Conservation (phyloP, 2,797 vertebrate genomes). For the Philypnodon macrostomus region DNA sequence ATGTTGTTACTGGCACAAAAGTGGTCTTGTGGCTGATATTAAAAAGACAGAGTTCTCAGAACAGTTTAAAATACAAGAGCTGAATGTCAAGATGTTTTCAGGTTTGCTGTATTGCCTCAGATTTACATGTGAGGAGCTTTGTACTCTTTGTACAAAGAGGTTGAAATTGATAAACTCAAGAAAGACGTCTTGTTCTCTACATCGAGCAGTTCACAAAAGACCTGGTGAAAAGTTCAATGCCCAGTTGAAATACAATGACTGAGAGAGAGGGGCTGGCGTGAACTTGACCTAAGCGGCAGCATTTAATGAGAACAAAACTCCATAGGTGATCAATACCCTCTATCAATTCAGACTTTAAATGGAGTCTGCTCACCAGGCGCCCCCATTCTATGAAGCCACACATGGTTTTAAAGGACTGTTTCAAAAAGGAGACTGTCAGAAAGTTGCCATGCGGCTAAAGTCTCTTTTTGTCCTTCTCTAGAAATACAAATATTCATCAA, state of each 20-base stretch:
- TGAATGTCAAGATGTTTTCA: not conserved
- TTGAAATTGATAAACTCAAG: conserved; percentile 39
- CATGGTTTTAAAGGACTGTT: conserved; percentile 41
- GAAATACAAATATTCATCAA: conserved; percentile 11
- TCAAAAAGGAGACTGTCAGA: conserved; percentile 32
- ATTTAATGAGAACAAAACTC: conserved; percentile 71
- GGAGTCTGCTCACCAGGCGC: conserved; percentile 49
- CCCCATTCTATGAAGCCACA: conserved; percentile 46
- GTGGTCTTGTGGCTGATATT: no score
- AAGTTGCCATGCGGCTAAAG: conserved; percentile 25
- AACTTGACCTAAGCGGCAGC: conserved; percentile 59
- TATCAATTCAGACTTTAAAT: conserved; percentile 70
- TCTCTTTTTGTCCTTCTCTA: conserved; percentile 10
- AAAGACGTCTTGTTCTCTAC: conserved; percentile 46
- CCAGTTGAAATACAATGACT: conserved; percentile 47
- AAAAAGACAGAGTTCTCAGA: no score
- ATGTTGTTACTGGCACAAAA: no score
- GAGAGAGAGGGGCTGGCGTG: conserved; percentile 41
- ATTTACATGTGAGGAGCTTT: conserved; percentile 2
- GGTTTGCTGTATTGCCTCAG: not conserved
- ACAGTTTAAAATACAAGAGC: not conserved
- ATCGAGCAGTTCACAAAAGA: conserved; percentile 41
- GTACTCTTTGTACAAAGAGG: not conserved
- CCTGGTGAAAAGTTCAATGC: conserved; percentile 39
- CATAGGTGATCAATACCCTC: conserved; percentile 64